These are phyloP conservation scores for Dioctria linearis DNA, from an alignment of 2,888 invertebrate genomes.

Conservation along the genomic window DNA sequence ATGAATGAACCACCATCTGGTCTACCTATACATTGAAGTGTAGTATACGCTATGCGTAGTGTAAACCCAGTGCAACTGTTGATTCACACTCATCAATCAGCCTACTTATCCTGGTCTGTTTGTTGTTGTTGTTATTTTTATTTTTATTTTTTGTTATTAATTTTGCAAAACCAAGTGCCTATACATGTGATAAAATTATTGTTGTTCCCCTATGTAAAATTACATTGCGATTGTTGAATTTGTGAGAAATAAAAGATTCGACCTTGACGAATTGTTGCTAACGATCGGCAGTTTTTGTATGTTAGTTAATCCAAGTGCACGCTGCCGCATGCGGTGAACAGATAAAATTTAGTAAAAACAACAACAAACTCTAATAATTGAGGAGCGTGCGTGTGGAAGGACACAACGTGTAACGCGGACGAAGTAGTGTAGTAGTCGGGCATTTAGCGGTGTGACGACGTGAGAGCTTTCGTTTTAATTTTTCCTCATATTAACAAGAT, in stretches of 20 bases:
- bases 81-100: slow-evolving; percentile 27
- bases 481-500: slow-evolving; percentile 1
- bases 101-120: not conserved
- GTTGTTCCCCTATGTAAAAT: slow-evolving; percentile 10
- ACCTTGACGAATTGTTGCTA: slow-evolving; percentile 22
- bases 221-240: slow-evolving; percentile 22
- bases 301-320: slow-evolving; percentile 4
- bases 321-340: not conserved
- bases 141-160: not conserved
- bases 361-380: slow-evolving; percentile 4
- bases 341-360: not conserved
- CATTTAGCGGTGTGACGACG: not conserved
- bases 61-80: not conserved
- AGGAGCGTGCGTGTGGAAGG: slow-evolving; percentile 52
- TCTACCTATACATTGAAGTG: not conserved
- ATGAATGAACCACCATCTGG: not conserved
- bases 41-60: not conserved
- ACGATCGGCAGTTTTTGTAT: slow-evolving; percentile 25
- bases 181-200: slow-evolving; percentile 16
- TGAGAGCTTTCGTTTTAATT: slow-evolving; percentile 27
- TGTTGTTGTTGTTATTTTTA: not conserved
- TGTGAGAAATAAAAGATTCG: slow-evolving; percentile 26
- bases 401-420: slow-evolving; percentile 35
- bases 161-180: not conserved
- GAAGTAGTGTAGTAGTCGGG: not conserved